phyloP scores from a whole-genome alignment of 2,888 invertebrate genomes.

The Heliconius charithonia region DNA sequence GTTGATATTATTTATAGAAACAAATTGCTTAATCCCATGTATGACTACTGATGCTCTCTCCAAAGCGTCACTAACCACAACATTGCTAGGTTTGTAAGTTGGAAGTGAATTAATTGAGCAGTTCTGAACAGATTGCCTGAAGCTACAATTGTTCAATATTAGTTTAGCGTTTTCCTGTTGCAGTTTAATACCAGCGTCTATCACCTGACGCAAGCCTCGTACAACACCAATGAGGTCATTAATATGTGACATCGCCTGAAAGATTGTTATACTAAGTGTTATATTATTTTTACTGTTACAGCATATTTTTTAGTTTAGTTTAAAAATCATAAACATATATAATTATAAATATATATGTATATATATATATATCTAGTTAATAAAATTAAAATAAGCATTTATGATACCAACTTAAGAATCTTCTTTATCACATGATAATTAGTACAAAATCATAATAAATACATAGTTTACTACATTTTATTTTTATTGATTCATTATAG shows the following conservation, averaged over 20 bases:
- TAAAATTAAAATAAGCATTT: not conserved
- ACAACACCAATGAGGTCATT: conserved; percentile 87
- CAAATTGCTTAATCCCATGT: conserved; percentile 87
- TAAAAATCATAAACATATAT: not conserved
- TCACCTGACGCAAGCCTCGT: conserved; percentile 87
- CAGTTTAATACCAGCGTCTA: conserved; percentile 86
- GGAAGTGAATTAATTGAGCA: conserved; percentile 67
- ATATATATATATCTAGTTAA: too few relatives aligned
- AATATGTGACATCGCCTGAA: conserved; percentile 83
- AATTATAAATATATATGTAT: too few relatives aligned
- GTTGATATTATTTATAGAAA: conserved; percentile 67
- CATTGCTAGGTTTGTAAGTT: conserved; percentile 60
- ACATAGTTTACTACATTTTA: not conserved
- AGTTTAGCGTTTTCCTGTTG: conserved; percentile 85
- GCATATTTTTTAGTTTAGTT: not conserved
- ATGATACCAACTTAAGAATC: not conserved
- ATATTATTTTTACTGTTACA: not conserved
- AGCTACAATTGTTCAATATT: conserved; percentile 88
- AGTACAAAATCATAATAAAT: not conserved
- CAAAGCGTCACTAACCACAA: conserved; percentile 71
- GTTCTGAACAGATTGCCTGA: conserved; percentile 76
- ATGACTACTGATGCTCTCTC: conserved; percentile 88
- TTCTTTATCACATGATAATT: not conserved
- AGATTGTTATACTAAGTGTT: conserved; percentile 46
- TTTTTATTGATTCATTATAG: not conserved